Evolutionary conservation across 2,113 vertebrate genomes (phyloP).

Genomic region (Elgaria multicarinata): DNA sequence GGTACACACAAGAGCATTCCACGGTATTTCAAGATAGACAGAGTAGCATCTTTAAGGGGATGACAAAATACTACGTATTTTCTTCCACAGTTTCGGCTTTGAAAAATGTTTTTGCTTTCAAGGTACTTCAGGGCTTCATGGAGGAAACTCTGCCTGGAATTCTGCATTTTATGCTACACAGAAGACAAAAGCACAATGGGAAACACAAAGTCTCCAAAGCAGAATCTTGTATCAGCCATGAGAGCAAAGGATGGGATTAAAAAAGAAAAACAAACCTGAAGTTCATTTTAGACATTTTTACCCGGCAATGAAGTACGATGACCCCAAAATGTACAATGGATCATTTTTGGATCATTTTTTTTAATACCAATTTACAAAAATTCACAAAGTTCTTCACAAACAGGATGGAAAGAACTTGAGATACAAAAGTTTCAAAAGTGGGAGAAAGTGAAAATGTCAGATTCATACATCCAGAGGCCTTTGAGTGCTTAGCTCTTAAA

Average conservation of each 20-base stretch:
- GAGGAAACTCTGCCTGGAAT: neutral
- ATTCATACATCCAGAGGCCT: too few species aligned
- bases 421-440: too few species aligned
- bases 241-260: neutral
- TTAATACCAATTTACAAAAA: too few species aligned
- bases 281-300: neutral
- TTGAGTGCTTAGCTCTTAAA: too few species aligned
- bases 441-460: too few species aligned
- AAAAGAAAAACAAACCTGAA: neutral
- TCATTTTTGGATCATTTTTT: too few species aligned
- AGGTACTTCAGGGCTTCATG: neutral
- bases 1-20: conserved; percentile 3
- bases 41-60: neutral
- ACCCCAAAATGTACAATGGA: neutral
- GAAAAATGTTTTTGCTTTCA: neutral
- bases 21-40: neutral
- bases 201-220: neutral
- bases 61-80: neutral
- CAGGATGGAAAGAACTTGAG: too few species aligned
- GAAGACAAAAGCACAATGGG: neutral
- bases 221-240: neutral
- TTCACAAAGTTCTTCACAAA: too few species aligned
- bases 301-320: too few species aligned
- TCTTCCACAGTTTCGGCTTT: neutral
- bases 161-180: neutral